A percentile compares a stretch with the other conserved stretches of the same genome.
phyloP scores from a whole-genome alignment of 2,113 vertebrate genomes.

The Embiotoca jacksoni region DNA sequence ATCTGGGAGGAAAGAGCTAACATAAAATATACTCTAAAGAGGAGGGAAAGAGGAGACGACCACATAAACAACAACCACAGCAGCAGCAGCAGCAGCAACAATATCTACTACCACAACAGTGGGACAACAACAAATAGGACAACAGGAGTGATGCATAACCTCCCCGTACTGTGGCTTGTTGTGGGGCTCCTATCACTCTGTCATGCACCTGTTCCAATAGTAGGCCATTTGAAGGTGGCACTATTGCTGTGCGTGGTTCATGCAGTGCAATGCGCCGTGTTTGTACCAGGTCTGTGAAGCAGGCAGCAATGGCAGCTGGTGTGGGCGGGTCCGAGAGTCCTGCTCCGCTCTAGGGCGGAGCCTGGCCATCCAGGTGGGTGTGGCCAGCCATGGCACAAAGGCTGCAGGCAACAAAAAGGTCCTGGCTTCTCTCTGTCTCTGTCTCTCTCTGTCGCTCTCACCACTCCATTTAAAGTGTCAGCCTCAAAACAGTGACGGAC shows the following conservation, averaged over 20 bases:
- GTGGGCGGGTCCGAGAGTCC: constrained; percentile 83
- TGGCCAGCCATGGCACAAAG: constrained; percentile 86
- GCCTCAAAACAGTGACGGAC: constrained; percentile 69
- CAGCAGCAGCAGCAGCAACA: constrained; percentile 80
- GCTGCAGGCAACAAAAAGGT: constrained; percentile 81
- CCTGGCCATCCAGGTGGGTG: constrained; percentile 81
- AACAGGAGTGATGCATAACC: constrained; percentile 91
- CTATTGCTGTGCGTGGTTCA: constrained; percentile 89
- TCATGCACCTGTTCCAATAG: constrained; percentile 96
- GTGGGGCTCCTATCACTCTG: constrained; percentile 98
- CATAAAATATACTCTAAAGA: constrained; percentile 73
- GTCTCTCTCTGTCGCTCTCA: constrained; percentile 59
- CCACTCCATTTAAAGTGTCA: constrained; percentile 75
- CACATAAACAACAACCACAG: constrained; percentile 80
- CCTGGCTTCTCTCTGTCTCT: constrained; percentile 67
- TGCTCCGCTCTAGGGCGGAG: constrained; percentile 81
- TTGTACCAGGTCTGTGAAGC: constrained; percentile 88
- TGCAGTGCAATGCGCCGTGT: constrained; percentile 90
- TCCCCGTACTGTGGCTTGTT: constrained; percentile 98
- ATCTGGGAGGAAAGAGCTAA: constrained; percentile 73
- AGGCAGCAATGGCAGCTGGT: constrained; percentile 88
- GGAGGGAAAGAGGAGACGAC: constrained; percentile 85
- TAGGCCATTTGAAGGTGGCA: constrained; percentile 86
- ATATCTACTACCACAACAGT: constrained; percentile 83
- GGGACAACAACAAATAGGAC: constrained; percentile 88